Base-by-base conservation (phyloP, 2,888 invertebrate genomes). In the Drosophila diplacantha region DNA sequence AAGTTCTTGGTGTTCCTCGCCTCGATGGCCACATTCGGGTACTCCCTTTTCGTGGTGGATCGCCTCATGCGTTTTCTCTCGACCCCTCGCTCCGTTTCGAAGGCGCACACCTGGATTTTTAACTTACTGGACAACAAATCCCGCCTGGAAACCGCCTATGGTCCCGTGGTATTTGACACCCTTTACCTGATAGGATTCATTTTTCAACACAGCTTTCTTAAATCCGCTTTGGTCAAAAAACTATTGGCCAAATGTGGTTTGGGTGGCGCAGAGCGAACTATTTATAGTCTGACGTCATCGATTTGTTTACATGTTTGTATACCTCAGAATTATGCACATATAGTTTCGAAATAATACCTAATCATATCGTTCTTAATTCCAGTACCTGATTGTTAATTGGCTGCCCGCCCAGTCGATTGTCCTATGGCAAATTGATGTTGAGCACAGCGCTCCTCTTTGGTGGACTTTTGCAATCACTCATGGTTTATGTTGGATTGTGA, bases 151-250 rank as follows among this genome's bases (percentile, higher is more conserved):
- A 86, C 88, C 47, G 83, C 88, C 20, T 88, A 87, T 78, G 83
- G 88, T 3, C 84, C 89, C 12, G 83, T 88, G 44, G 85, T 90
- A 1, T 80, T 87, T 20, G 88, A 92, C 72, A 89, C 89, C 37
- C 82, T 87, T 11, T 88, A 91, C 22, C 64, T 92, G 35, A 88
- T 89, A 62, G 72, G 87, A 8, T 92, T 92, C 75, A 89, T 91
- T 60, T 81, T 91, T 5, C 91, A 91, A 82, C 92, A 92, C 74
- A 90, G 91, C 22, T 75, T 90, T 32, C 89, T 92, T 89, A 90
- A 91, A 55, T 88, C 88, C 46, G 85, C 86, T 3, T 62, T 85
- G 31, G 74, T 90, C 2, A 92, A 91, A 80, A 80, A 86, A 46
- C 66, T 89, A 22, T 85, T 90, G 61, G 66, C 85, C 46, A 89